Evolutionary conservation across 2,888 invertebrate genomes (phyloP).

Genomic region (Ochropleura leucogaster): DNA sequence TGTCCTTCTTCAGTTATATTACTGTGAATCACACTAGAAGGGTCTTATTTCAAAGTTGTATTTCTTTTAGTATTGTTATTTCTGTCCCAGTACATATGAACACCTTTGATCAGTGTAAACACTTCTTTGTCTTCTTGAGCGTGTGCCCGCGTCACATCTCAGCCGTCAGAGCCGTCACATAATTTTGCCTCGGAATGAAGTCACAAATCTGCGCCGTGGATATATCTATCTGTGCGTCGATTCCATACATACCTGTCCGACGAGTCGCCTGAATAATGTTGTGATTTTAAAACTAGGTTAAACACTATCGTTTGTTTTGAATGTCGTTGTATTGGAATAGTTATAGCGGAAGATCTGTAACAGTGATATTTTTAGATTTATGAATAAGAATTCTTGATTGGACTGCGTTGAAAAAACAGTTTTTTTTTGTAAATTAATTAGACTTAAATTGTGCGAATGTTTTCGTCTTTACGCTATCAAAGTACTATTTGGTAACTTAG

Average conservation of each 20-base stretch:
- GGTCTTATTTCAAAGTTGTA: background rate
- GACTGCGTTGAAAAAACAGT: too few species aligned
- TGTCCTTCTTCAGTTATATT: too few species aligned
- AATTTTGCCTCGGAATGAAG: slow-evolving; percentile 84
- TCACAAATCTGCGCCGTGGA: slow-evolving; percentile 80
- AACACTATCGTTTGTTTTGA: slow-evolving; percentile 59
- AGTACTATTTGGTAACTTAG: too few species aligned
- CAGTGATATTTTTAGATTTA: slow-evolving; percentile 2
- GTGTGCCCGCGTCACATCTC: slow-evolving; percentile 83
- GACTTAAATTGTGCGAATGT: too few species aligned
- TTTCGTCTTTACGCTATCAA: too few species aligned
- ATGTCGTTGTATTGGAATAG: slow-evolving; percentile 44
- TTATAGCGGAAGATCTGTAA: slow-evolving; percentile 2
- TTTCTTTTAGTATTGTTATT: background rate
- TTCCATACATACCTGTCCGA: slow-evolving; percentile 70
- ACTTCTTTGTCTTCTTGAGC: slow-evolving; percentile 62
- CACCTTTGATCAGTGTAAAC: slow-evolving; percentile 56
- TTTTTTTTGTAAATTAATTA: background rate
- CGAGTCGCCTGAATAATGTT: slow-evolving; percentile 63
- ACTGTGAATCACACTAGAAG: too few species aligned
- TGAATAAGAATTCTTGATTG: too few species aligned
- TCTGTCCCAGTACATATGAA: background rate
- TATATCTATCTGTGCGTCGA: slow-evolving; percentile 74
- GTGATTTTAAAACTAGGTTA: slow-evolving; percentile 68
- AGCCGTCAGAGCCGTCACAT: slow-evolving; percentile 77